A percentile compares a stretch with the other conserved stretches of the same genome.
These are phyloP conservation scores for Condylostylus longicornis DNA, from an alignment of 1,140 invertebrate species.

Conservation along the genomic window DNA sequence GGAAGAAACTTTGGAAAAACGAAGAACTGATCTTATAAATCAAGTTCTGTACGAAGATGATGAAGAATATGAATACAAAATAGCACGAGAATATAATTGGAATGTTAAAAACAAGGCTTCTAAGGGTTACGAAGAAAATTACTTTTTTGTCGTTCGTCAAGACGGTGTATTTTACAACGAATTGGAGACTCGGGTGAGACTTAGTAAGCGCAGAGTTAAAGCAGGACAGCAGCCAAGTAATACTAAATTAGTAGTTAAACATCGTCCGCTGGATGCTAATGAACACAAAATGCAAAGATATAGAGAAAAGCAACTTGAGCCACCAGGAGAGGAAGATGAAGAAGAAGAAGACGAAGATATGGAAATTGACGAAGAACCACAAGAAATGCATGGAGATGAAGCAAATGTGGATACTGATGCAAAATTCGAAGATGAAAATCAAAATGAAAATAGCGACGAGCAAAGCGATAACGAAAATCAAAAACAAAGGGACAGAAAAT, in stretches of 20 bases:
- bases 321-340: conserved; percentile 66
- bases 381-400: conserved; percentile 33
- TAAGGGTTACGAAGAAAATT: conserved; percentile 96
- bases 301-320: conserved; percentile 75
- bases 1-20: conserved; percentile 78
- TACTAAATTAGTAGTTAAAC: conserved; percentile 68
- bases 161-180: conserved; percentile 95
- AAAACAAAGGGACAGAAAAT: conserved; percentile 22
- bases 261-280: conserved; percentile 68
- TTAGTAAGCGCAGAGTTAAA: conserved; percentile 79
- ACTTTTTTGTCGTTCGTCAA: conserved; percentile 85
- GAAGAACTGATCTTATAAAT: conserved; percentile 62
- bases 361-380: conserved; percentile 49
- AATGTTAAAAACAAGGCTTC: conserved; percentile 97
- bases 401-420: conserved; percentile 25
- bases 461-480: conserved; percentile 29
- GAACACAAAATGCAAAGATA: conserved; percentile 78
- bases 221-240: conserved; percentile 43
- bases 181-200: conserved; percentile 82
- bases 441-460: conserved; percentile 15
- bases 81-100: conserved; percentile 94
- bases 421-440: conserved; percentile 30
- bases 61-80: conserved; percentile 87
- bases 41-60: conserved; percentile 77
- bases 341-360: conserved; percentile 46